A percentile compares a stretch with the other conserved stretches of the same genome.
Conservation (phyloP, 2,888 invertebrate species). For the Limnephilus marmoratus region DNA sequence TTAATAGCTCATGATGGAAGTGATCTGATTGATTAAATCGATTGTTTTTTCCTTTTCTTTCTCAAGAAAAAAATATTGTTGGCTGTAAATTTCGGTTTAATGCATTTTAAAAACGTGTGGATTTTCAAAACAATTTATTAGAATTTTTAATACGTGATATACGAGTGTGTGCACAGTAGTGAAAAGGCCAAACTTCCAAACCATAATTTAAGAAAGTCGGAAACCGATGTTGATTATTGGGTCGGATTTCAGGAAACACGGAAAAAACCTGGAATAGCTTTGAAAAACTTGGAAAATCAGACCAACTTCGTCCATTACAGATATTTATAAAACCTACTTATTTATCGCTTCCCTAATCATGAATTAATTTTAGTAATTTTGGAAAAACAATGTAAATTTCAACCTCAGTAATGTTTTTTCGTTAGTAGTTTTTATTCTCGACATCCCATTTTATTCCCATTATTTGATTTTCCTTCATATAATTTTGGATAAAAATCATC, state of each 20-base stretch:
- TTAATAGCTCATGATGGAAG: background rate
- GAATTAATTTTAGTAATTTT: background rate
- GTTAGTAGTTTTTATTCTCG: background rate
- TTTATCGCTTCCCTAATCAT: background rate
- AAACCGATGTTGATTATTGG: slow-evolving; percentile 2
- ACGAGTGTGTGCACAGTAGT: background rate
- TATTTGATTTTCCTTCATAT: background rate
- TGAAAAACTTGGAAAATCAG: background rate
- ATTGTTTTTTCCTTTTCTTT: too few species aligned
- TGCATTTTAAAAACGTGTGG: background rate
- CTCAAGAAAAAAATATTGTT: background rate
- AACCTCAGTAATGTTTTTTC: background rate
- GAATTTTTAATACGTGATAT: too few species aligned
- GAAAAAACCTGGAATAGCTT: background rate
- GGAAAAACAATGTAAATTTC: background rate
- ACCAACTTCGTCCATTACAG: background rate
- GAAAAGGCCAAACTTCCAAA: background rate
- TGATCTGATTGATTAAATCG: too few species aligned
- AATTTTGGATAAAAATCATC: background rate
- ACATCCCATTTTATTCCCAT: background rate
- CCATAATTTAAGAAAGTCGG: background rate
- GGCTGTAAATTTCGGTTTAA: background rate
- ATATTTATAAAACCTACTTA: background rate
- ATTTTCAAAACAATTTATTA: background rate
- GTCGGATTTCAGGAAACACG: slow-evolving; percentile 1